Percentiles rank a stretch among this genome's conserved stretches.
Conservation (phyloP, 2,888 invertebrate species). For the Spilosoma lubricipeda region DNA sequence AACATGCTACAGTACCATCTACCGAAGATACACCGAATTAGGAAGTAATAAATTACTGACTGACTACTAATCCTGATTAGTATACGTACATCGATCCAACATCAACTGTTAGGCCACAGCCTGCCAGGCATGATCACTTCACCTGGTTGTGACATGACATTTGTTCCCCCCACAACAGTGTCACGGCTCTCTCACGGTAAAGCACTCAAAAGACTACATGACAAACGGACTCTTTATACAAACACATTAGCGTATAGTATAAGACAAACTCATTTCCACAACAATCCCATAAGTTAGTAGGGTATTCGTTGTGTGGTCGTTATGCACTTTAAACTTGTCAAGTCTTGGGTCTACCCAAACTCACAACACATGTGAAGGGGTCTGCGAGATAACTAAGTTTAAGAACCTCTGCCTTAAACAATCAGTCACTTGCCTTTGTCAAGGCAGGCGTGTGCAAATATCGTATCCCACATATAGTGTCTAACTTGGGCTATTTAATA, state of each 20-base stretch:
- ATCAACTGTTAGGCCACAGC: no score
- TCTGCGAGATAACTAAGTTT: background rate
- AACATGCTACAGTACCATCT: no score
- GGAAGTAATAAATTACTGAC: no score
- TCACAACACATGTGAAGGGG: background rate
- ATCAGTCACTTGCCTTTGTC: constrained; percentile 8
- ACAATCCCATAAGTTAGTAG: background rate
- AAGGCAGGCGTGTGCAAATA: constrained; percentile 5
- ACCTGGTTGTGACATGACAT: no score
- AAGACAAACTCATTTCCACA: background rate
- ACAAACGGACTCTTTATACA: no score
- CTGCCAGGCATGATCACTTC: no score
- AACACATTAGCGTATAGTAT: background rate
- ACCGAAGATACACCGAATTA: no score
- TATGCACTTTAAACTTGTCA: background rate
- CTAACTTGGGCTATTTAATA: background rate
- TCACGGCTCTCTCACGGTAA: no score
- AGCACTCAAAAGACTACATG: no score
- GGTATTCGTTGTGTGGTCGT: background rate
- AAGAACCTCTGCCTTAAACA: background rate
- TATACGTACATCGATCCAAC: no score
- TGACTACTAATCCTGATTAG: no score
- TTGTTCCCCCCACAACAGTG: no score
- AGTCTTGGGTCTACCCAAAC: background rate
- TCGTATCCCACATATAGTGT: background rate